Conservation (phyloP, 2,888 invertebrate species). For the Lypha dubia region DNA sequence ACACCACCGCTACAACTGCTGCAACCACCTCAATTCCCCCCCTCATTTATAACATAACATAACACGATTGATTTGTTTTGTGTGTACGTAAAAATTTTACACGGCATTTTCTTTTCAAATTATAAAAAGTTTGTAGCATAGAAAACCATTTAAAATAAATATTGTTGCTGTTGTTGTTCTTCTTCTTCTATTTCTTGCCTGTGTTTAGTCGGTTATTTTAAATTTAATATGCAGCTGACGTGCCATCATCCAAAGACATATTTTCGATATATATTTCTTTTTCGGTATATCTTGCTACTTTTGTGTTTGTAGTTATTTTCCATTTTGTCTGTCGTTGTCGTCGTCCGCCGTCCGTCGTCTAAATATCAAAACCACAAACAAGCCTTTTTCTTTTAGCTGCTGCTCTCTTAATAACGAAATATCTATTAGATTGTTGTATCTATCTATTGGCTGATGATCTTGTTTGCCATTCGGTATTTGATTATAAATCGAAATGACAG, state of each 20-base stretch:
- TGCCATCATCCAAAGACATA: conserved; percentile 58
- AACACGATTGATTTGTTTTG: conserved; percentile 57
- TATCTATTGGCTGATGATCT: conserved; percentile 64
- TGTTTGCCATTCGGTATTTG: conserved; percentile 66
- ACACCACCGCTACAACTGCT: conserved; percentile 2
- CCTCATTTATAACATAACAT: conserved; percentile 34
- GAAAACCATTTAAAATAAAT: conserved; percentile 58
- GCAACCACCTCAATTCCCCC: neutral
- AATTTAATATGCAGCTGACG: conserved; percentile 74
- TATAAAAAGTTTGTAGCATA: conserved; percentile 28
- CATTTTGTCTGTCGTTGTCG: neutral
- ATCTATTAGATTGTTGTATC: conserved; percentile 4
- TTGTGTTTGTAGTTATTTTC: neutral
- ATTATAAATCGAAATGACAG: conserved; percentile 83
- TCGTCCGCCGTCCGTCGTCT: neutral
- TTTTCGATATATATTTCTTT: conserved; percentile 24
- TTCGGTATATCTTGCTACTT: neutral
- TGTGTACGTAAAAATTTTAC: conserved; percentile 17
- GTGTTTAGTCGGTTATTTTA: conserved; percentile 60
- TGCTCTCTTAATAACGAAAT: conserved; percentile 15
- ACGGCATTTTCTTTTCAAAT: conserved; percentile 42
- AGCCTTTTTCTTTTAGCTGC: conserved; percentile 58
- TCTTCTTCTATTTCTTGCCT: conserved; percentile 13
- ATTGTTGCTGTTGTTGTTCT: neutral
- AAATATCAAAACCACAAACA: conserved; percentile 52